Evolutionary conservation across 2,113 vertebrate genomes (phyloP).

Genomic region (Platysternon megacephalum): DNA sequence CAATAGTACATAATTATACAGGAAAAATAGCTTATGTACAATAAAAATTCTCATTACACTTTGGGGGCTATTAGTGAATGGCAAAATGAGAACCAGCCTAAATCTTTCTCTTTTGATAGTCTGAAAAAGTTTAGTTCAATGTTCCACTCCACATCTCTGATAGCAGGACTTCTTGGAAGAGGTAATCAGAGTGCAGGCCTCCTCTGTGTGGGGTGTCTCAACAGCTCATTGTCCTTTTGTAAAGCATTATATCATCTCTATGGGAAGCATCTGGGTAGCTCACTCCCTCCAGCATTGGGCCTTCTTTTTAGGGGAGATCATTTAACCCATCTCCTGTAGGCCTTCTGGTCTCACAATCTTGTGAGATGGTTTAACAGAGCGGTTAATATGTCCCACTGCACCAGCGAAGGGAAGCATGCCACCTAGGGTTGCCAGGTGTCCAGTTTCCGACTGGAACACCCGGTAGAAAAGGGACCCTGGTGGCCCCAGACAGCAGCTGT

Average conservation of each 20-base stretch:
- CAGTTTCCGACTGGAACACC: too few species aligned
- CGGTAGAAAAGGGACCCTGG: too few species aligned
- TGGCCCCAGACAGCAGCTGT: too few species aligned
- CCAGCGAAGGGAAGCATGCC: too few species aligned
- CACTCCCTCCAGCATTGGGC: neutral
- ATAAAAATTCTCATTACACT: neutral
- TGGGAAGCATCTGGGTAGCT: neutral
- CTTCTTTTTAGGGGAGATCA: neutral
- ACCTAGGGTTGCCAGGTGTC: too few species aligned
- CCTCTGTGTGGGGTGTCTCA: neutral
- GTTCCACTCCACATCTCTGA: neutral
- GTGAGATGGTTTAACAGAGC: too few species aligned
- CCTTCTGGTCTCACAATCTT: neutral
- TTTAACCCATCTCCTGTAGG: neutral
- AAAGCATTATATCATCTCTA: neutral
- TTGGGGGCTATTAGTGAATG: neutral
- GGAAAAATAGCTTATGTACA: neutral
- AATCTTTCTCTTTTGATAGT: neutral
- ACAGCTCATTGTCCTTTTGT: neutral
- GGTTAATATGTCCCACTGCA: too few species aligned
- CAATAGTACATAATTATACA: neutral
- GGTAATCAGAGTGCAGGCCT: neutral
- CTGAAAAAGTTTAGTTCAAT: neutral
- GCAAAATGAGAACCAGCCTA: neutral
- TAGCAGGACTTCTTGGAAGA: neutral